These are phyloP conservation scores for Tachysurus fulvidraco DNA, from an alignment of 2,113 vertebrate genomes.

Conservation along the genomic window DNA sequence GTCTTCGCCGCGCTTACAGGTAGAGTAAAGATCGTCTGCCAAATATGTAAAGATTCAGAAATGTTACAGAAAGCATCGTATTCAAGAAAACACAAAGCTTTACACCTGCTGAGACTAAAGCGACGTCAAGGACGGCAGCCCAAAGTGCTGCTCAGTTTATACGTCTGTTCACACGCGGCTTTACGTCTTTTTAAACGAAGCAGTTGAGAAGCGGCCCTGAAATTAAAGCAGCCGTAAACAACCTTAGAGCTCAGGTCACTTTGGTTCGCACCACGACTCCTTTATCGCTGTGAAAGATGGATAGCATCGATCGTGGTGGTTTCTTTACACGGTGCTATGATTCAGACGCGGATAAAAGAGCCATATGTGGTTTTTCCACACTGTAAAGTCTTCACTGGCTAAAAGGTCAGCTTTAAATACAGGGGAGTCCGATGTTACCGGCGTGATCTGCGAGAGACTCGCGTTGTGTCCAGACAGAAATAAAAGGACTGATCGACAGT, in stretches of 20 bases:
- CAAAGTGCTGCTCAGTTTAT: not conserved
- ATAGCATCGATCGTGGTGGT: not conserved
- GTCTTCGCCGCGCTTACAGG: not conserved
- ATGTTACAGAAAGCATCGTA: not conserved
- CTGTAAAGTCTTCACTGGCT: too few species aligned
- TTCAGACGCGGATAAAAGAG: not conserved
- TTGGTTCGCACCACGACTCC: not conserved
- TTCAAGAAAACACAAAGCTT: not conserved
- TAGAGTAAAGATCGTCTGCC: not conserved
- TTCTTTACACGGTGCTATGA: not conserved
- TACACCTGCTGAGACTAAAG: not conserved
- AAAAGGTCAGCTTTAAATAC: too few species aligned
- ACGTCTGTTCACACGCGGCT: not conserved
- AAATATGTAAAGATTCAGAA: not conserved
- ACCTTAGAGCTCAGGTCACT: not conserved
- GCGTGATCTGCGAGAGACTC: too few species aligned
- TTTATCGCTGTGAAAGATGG: not conserved
- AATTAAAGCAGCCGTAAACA: not conserved
- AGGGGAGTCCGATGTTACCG: too few species aligned
- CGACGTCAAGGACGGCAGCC: not conserved
- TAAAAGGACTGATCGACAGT: too few species aligned
- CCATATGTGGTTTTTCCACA: not conserved
- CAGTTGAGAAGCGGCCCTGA: not conserved
- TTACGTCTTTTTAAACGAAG: not conserved
- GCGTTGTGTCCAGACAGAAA: too few species aligned